phyloP scores from a whole-genome alignment of 2,113 vertebrate genomes.

The Prietella phreatophila region DNA sequence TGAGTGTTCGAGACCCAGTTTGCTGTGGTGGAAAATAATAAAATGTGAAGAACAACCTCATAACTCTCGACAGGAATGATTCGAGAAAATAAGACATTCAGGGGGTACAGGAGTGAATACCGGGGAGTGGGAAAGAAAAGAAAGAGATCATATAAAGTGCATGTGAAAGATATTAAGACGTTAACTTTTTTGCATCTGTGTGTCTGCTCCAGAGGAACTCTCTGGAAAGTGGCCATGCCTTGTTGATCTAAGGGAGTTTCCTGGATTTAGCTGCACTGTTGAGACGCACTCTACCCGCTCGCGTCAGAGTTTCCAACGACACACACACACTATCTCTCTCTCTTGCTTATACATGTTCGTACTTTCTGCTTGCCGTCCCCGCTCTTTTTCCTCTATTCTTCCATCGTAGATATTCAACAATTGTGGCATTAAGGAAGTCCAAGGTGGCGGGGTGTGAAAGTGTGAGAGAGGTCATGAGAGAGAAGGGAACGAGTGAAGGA shows the following conservation, averaged over 20 bases:
- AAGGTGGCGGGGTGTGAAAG: conserved; percentile 43
- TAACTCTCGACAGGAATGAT: neutral
- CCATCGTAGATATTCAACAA: conserved; percentile 71
- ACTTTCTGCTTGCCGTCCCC: neutral
- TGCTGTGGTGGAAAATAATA: neutral
- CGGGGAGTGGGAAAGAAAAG: conserved; percentile 47
- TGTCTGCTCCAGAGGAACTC: conserved; percentile 55
- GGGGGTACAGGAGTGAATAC: conserved; percentile 29
- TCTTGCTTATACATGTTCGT: conserved; percentile 50
- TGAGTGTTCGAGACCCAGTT: neutral
- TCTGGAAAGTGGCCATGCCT: conserved; percentile 76
- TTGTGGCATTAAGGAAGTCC: conserved; percentile 75
- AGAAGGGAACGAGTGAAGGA: conserved; percentile 50
- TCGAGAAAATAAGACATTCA: neutral
- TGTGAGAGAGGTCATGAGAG: conserved; percentile 33
- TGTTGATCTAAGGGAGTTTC: conserved; percentile 76
- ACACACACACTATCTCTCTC: conserved; percentile 43
- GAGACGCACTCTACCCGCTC: conserved; percentile 62
- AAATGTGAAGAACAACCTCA: neutral
- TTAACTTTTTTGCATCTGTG: conserved; percentile 15
- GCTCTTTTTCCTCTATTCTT: neutral
- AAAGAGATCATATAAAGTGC: conserved; percentile 40
- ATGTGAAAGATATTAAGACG: conserved; percentile 37
- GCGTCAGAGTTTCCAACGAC: conserved; percentile 78
- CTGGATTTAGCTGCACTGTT: conserved; percentile 54